A percentile compares a stretch with the other conserved stretches of the same genome.
These are phyloP conservation scores for Catocala fraxini DNA, from an alignment of 2,888 invertebrate species.

Conservation along the genomic window DNA sequence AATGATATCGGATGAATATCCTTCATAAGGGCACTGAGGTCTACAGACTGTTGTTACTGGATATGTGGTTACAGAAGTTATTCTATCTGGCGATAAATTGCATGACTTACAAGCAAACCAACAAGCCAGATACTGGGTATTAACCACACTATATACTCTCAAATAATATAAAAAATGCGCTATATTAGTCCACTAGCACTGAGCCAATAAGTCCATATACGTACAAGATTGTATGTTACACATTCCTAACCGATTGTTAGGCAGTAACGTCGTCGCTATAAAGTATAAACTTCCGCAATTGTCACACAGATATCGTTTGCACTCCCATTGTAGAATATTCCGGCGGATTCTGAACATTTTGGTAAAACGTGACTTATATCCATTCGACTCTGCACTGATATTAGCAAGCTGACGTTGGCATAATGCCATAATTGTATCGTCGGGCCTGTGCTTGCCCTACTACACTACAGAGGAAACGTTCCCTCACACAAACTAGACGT, in stretches of 20 bases:
- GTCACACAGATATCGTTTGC: conserved; percentile 60
- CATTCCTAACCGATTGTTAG: conserved; percentile 32
- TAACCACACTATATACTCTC: no score
- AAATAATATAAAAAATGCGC: not conserved
- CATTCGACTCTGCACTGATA: conserved; percentile 66
- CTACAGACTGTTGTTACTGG: no score
- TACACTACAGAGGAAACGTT: conserved; percentile 64
- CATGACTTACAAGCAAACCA: no score
- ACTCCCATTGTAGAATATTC: conserved; percentile 61
- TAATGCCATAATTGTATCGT: conserved; percentile 74
- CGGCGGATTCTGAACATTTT: conserved; percentile 70
- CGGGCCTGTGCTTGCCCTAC: conserved; percentile 63
- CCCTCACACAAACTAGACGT: conserved; percentile 65
- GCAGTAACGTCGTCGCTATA: conserved; percentile 60
- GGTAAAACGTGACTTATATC: conserved; percentile 74
- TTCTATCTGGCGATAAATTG: no score
- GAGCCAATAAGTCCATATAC: conserved; percentile 19
- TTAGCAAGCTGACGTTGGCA: conserved; percentile 76
- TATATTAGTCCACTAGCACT: conserved; percentile 1
- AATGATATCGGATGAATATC: no score
- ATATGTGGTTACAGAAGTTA: no score
- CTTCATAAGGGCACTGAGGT: no score
- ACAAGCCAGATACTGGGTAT: no score
- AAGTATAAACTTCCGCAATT: conserved; percentile 67
- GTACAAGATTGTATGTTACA: conserved; percentile 25